phyloP scores from a whole-genome alignment of 2,113 vertebrate genomes.

The Charadrius vociferus region DNA sequence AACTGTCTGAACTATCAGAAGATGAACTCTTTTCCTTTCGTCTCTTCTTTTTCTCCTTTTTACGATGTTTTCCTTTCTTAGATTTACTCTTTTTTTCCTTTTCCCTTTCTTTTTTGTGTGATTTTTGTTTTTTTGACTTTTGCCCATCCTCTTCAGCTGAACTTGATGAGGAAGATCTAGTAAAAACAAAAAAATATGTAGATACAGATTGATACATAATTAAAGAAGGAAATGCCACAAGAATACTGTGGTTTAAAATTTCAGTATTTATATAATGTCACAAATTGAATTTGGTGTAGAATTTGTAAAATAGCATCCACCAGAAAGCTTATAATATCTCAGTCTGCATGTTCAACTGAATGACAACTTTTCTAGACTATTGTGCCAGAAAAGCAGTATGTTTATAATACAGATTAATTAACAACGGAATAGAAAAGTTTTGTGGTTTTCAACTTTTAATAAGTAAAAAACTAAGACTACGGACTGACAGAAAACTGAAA shows the following conservation, averaged over 20 bases:
- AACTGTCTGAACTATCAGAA: slow-evolving; percentile 81
- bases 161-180: slow-evolving; percentile 84
- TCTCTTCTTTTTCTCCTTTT: slow-evolving; percentile 85
- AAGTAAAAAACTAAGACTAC: neutral
- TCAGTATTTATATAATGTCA: neutral
- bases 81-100: slow-evolving; percentile 85
- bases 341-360: neutral
- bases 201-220: neutral
- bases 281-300: neutral
- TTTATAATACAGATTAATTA: neutral
- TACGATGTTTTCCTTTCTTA: slow-evolving; percentile 84
- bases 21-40: slow-evolving; percentile 79
- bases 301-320: neutral
- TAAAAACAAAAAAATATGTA: neutral
- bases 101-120: slow-evolving; percentile 90
- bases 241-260: neutral
- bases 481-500: neutral
- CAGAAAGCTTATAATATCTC: neutral
- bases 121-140: slow-evolving; percentile 90
- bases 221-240: neutral
- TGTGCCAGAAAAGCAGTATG: neutral
- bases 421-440: neutral
- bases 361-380: fast-evolving
- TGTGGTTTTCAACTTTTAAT: neutral
- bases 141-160: slow-evolving; percentile 78